A percentile compares a stretch with the other conserved stretches of the same genome.
Evolutionary conservation across 1,140 invertebrate genomes (phyloP).

Genomic region (Tetramorium parvispinum): DNA sequence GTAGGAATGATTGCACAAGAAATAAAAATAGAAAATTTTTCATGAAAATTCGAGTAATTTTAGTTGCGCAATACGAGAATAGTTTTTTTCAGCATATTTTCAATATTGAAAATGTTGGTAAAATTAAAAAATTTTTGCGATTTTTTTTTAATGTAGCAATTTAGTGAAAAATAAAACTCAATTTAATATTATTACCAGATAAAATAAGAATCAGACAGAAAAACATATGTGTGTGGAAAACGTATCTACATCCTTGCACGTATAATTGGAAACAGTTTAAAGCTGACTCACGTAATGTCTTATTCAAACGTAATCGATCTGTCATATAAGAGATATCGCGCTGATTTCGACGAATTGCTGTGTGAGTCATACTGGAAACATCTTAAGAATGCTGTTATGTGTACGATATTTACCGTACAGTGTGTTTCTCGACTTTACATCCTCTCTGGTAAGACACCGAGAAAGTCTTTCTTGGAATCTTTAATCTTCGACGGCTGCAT

Average conservation of each 20-base stretch:
- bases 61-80: neutral
- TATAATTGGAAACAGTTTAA: neutral
- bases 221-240: neutral
- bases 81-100: neutral
- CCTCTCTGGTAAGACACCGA: too few species aligned
- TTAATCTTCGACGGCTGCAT: neutral
- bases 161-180: neutral
- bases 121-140: neutral
- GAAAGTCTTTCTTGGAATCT: neutral
- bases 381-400: neutral
- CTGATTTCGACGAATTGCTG: neutral
- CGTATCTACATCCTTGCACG: neutral
- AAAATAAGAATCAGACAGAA: neutral
- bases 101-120: neutral
- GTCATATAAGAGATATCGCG: neutral
- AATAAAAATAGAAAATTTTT: too few species aligned
- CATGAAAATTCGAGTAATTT: neutral
- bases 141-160: neutral
- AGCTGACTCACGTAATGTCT: neutral
- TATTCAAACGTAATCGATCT: neutral
- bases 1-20: too few species aligned
- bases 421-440: neutral
- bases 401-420: neutral
- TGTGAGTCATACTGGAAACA: neutral
- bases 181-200: neutral